Evolutionary conservation across 2,888 invertebrate species (phyloP).

Genomic region (Papilio demoleus): DNA sequence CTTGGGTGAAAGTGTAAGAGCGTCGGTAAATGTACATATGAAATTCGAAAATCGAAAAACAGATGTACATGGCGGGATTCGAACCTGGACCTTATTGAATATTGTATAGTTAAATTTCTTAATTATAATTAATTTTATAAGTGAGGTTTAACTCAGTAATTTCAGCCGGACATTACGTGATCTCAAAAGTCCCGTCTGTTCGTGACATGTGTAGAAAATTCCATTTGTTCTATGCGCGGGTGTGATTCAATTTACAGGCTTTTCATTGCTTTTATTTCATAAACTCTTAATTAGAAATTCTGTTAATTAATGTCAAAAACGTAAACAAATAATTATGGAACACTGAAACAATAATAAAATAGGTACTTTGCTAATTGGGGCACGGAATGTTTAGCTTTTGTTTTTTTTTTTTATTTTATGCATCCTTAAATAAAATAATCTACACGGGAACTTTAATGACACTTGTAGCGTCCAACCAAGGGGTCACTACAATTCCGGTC

Average conservation of each 20-base stretch:
- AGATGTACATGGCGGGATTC: too few species aligned
- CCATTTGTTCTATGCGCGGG: slow-evolving; percentile 9
- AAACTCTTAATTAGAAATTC: slow-evolving; percentile 11
- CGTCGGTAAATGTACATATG: too few species aligned
- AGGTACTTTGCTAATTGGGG: slow-evolving; percentile 4
- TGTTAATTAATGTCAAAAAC: neutral
- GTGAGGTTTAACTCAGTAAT: neutral
- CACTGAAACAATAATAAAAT: neutral
- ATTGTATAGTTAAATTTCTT: too few species aligned
- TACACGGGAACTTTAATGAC: too few species aligned
- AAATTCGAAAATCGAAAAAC: too few species aligned
- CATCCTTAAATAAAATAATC: neutral
- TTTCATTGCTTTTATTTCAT: slow-evolving; percentile 21
- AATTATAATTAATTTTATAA: neutral
- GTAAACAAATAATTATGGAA: neutral
- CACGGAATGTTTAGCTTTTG: neutral
- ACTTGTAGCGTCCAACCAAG: too few species aligned
- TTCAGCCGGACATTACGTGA: neutral
- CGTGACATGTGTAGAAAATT: slow-evolving; percentile 31
- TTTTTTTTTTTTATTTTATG: too few species aligned
- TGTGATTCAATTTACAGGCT: slow-evolving; percentile 24
- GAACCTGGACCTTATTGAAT: too few species aligned
- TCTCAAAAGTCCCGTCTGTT: slow-evolving; percentile 14
- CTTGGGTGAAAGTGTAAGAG: too few species aligned
- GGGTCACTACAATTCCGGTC: too few species aligned